Percentiles rank a stretch among this genome's conserved stretches.
Conservation (phyloP, 2,888 invertebrate species). For the Microctonus brassicae region DNA sequence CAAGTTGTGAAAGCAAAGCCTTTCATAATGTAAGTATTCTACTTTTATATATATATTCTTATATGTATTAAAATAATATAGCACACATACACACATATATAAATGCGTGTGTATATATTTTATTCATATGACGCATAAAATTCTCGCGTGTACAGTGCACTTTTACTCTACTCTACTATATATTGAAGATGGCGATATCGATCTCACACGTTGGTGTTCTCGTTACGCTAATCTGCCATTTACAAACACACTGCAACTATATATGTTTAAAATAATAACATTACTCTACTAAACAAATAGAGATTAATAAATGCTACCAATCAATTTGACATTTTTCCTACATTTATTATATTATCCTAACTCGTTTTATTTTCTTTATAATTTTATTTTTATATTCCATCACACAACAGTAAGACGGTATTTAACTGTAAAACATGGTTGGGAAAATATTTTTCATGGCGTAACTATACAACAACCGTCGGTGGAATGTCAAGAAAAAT, state of each 20-base stretch:
- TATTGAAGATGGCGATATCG: slow-evolving; percentile 21
- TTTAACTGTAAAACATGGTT: neutral
- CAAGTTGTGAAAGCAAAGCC: slow-evolving; percentile 37
- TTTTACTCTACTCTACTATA: slow-evolving; percentile 1
- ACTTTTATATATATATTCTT: neutral
- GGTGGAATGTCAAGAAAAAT: neutral
- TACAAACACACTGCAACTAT: neutral
- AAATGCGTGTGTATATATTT: neutral
- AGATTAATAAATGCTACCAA: slow-evolving; percentile 3
- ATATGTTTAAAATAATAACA: neutral
- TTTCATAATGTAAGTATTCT: slow-evolving; percentile 30
- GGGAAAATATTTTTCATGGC: slow-evolving; percentile 1
- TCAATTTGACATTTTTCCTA: slow-evolving; percentile 18
- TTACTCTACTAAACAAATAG: neutral
- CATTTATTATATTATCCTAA: neutral
- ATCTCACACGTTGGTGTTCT: slow-evolving; percentile 20
- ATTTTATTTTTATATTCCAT: neutral
- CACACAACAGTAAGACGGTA: neutral
- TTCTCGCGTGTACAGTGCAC: slow-evolving; percentile 4
- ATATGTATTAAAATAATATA: no score
- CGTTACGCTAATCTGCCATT: slow-evolving; percentile 20
- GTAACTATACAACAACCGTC: neutral
- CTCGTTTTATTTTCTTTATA: neutral
- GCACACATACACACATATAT: neutral
- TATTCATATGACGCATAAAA: neutral